Evolutionary conservation across 2,797 vertebrate species (phyloP).

Genomic region (Lates japonicus): DNA sequence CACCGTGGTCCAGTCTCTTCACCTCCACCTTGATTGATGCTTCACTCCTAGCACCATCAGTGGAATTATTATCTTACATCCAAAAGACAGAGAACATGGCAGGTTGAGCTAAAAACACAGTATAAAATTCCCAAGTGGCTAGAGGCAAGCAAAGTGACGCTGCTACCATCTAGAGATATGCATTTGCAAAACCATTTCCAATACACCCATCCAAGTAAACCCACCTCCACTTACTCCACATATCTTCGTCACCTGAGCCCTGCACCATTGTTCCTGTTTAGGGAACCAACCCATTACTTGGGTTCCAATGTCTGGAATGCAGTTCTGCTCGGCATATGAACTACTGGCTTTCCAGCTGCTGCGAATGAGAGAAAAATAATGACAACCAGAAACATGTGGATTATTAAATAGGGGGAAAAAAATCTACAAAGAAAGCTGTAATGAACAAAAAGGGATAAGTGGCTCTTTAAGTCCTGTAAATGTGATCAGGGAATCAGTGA

Average conservation of each 20-base stretch:
- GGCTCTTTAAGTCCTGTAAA: slow-evolving; percentile 55
- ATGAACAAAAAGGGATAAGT: slow-evolving; percentile 52
- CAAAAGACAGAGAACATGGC: slow-evolving; percentile 24
- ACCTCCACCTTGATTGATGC: slow-evolving; percentile 81
- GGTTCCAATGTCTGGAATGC: slow-evolving; percentile 83
- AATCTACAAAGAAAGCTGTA: slow-evolving; percentile 62
- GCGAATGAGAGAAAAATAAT: slow-evolving; percentile 58
- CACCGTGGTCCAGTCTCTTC: slow-evolving; percentile 83
- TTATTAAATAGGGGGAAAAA: slow-evolving; percentile 41
- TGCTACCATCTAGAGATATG: slow-evolving; percentile 79
- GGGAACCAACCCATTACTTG: slow-evolving; percentile 81
- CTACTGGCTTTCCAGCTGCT: slow-evolving; percentile 70
- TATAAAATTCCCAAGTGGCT: slow-evolving; percentile 29
- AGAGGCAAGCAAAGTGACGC: slow-evolving; percentile 47
- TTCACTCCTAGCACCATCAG: slow-evolving; percentile 7
- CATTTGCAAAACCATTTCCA: slow-evolving; percentile 40
- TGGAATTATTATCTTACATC: slow-evolving; percentile 36
- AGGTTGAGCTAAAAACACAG: not conserved
- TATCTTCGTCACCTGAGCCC: slow-evolving; percentile 84
- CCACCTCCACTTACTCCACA: slow-evolving; percentile 82
- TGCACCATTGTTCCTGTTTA: slow-evolving; percentile 80
- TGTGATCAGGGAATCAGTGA: slow-evolving; percentile 55
- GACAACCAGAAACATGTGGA: slow-evolving; percentile 63
- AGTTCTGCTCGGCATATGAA: slow-evolving; percentile 78
- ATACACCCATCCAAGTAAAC: slow-evolving; percentile 28